Conservation (phyloP, 2,113 vertebrate genomes). For the Chamaea fasciata region DNA sequence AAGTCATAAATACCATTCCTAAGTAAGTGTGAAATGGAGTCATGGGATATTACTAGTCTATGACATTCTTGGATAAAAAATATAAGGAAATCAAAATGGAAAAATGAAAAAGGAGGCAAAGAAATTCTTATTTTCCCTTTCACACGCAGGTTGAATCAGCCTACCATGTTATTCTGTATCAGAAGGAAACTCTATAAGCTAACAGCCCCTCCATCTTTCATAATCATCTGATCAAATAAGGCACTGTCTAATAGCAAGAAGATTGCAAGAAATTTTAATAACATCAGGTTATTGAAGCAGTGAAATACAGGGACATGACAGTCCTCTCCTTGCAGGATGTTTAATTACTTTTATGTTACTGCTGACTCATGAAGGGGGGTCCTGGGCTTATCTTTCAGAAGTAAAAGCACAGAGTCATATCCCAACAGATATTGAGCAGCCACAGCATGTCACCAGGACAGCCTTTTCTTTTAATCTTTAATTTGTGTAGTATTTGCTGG, state of each 20-base stretch:
- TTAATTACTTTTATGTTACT: background rate
- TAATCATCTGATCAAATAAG: constrained; percentile 38
- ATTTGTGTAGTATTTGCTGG: background rate
- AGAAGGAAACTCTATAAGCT: background rate
- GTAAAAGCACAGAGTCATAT: background rate
- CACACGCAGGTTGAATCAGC: background rate
- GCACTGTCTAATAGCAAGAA: background rate
- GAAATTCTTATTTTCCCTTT: constrained; percentile 22
- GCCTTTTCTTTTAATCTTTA: background rate
- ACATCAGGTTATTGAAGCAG: background rate
- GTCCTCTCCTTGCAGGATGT: background rate
- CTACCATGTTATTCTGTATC: constrained; percentile 18
- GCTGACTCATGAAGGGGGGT: background rate
- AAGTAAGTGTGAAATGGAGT: constrained; percentile 44
- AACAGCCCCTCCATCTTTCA: background rate
- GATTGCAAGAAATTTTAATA: constrained; percentile 40
- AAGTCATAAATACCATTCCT: constrained; percentile 8
- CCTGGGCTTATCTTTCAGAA: background rate
- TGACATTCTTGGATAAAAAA: background rate
- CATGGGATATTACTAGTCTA: background rate
- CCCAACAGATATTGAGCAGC: background rate
- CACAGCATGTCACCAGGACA: background rate
- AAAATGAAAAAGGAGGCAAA: constrained; percentile 10
- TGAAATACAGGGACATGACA: background rate
- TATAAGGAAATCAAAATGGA: background rate